These are phyloP conservation scores for Sclerurus mexicanus DNA, from an alignment of 2,113 vertebrate species.

Conservation along the genomic window DNA sequence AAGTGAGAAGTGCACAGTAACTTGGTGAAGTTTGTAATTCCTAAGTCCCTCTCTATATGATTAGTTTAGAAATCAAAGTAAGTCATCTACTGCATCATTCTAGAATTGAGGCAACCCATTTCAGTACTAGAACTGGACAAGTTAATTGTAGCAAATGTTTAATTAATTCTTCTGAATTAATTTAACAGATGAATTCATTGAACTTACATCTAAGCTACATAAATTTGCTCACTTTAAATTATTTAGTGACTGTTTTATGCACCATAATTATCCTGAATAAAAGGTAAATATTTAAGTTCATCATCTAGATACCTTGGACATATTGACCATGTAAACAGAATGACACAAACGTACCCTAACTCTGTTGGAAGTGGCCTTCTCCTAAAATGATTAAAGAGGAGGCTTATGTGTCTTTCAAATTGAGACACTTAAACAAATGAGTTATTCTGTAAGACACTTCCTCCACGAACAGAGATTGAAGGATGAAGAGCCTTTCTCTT, in stretches of 20 bases:
- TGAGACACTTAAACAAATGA: neutral
- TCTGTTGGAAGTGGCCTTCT: neutral
- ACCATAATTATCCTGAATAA: neutral
- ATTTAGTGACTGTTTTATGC: neutral
- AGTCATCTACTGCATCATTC: neutral
- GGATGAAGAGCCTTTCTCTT: neutral
- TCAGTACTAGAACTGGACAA: neutral
- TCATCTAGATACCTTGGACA: neutral
- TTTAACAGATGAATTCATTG: neutral
- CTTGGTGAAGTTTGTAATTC: neutral
- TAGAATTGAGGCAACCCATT: neutral
- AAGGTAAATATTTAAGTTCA: neutral
- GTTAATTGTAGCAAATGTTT: slow-evolving; percentile 19
- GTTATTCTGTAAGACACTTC: neutral
- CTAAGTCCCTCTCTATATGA: neutral
- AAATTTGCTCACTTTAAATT: slow-evolving; percentile 15
- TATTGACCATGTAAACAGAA: neutral
- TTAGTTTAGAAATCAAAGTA: neutral
- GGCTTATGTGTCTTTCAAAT: neutral
- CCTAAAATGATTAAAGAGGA: neutral
- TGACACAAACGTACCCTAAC: neutral
- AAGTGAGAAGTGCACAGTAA: neutral
- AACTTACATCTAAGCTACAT: neutral
- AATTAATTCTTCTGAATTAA: neutral
- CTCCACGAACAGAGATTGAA: neutral